These are phyloP conservation scores for Amphiduros pacificus DNA, from an alignment of 2,888 invertebrate species.

Conservation along the genomic window DNA sequence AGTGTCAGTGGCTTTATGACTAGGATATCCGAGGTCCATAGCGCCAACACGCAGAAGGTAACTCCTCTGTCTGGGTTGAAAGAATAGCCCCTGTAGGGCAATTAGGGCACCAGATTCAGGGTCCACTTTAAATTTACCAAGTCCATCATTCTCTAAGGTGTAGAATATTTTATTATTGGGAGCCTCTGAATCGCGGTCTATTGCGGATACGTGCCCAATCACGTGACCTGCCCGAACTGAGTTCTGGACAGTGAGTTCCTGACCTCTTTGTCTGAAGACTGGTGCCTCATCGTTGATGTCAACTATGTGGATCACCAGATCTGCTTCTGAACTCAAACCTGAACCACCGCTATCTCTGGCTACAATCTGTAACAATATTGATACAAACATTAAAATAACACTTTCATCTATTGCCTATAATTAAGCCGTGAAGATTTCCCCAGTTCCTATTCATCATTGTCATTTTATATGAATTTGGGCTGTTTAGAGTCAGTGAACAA, in stretches of 20 bases:
- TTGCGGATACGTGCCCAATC: conserved; percentile 26
- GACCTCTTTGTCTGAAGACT: conserved; percentile 18
- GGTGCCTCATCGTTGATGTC: conserved; percentile 33
- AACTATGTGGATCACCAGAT: conserved; percentile 24
- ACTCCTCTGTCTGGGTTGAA: conserved; percentile 24
- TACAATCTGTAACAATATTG: conserved; percentile 5
- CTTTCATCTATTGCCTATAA: too few relatives aligned
- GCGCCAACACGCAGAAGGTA: conserved; percentile 28
- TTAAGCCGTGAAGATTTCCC: too few relatives aligned
- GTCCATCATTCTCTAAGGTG: conserved; percentile 27
- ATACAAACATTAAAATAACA: neutral
- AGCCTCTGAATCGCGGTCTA: conserved; percentile 28
- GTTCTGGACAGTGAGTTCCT: conserved; percentile 15
- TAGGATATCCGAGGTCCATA: conserved; percentile 32
- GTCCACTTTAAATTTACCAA: conserved; percentile 33
- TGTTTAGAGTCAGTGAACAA: too few relatives aligned
- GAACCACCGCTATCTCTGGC: conserved; percentile 24
- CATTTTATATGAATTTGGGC: too few relatives aligned
- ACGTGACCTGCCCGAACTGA: conserved; percentile 25
- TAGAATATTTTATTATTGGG: conserved; percentile 33
- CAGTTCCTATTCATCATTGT: too few relatives aligned
- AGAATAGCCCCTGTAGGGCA: conserved; percentile 29
- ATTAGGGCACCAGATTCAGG: conserved; percentile 27
- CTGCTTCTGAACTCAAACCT: conserved; percentile 21
- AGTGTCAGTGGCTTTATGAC: conserved; percentile 9